These are phyloP conservation scores for Cercocebus atys DNA, from an alignment of 2,113 vertebrate genomes.

Conservation along the genomic window DNA sequence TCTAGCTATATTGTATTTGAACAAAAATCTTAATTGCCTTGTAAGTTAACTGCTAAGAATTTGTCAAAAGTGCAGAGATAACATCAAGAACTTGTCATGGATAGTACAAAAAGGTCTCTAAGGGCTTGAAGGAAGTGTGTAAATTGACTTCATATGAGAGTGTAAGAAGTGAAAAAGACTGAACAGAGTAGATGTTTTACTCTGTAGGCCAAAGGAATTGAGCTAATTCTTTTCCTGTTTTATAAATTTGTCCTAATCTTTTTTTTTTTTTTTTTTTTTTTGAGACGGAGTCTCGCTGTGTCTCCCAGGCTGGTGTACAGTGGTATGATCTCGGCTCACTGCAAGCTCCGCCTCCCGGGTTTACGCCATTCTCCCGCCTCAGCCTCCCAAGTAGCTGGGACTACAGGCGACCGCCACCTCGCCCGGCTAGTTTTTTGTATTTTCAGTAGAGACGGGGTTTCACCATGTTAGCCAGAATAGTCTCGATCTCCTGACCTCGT, in stretches of 20 bases:
- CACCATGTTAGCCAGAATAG: too few species aligned
- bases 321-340: too few species aligned
- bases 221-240: neutral
- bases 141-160: neutral
- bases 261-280: too few species aligned
- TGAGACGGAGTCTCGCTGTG: too few species aligned
- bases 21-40: neutral
- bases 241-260: neutral
- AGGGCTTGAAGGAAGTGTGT: constrained; percentile 11
- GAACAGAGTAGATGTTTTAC: neutral
- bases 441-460: too few species aligned
- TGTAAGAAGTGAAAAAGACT: neutral
- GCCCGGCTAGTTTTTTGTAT: too few species aligned
- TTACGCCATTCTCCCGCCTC: too few species aligned
- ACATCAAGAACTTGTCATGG: neutral
- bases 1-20: constrained; percentile 27
- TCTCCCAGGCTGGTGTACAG: too few species aligned
- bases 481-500: too few species aligned
- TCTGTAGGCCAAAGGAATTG: neutral
- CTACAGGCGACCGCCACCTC: too few species aligned
- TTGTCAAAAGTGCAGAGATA: neutral
- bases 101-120: neutral
- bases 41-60: constrained; percentile 1
- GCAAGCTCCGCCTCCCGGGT: too few species aligned
- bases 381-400: too few species aligned